Conservation (phyloP, 2,888 invertebrate genomes). For the Lottia scabra region DNA sequence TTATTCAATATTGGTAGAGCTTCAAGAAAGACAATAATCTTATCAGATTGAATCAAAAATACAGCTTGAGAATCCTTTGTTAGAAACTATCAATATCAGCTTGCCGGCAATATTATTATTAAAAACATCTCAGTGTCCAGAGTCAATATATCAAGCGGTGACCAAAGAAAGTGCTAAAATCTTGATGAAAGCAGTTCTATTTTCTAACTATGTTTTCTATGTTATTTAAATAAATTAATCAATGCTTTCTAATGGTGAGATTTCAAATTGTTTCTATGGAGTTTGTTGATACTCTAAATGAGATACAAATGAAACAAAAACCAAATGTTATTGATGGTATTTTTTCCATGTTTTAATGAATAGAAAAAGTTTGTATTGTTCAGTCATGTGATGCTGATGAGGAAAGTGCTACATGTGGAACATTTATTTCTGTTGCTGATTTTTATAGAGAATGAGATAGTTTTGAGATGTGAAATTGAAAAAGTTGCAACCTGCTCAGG, state of each 20-base stretch:
- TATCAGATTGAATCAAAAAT: too few relatives aligned
- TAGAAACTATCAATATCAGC: too few relatives aligned
- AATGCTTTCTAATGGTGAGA: not conserved
- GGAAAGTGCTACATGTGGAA: too few relatives aligned
- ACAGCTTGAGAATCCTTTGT: too few relatives aligned
- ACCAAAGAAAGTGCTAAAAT: not conserved
- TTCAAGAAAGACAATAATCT: too few relatives aligned
- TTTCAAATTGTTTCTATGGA: not conserved
- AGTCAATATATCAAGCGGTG: not conserved
- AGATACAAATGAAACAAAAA: not conserved
- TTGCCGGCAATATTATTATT: not conserved
- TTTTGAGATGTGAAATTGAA: too few relatives aligned
- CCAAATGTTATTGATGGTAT: not conserved
- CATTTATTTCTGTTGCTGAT: too few relatives aligned
- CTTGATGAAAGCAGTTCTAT: not conserved
- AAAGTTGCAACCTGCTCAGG: too few relatives aligned
- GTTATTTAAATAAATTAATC: conserved; percentile 1
- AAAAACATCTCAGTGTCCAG: not conserved
- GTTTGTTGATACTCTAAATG: not conserved
- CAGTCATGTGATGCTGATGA: too few relatives aligned
- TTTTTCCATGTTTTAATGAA: not conserved
- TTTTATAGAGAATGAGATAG: too few relatives aligned
- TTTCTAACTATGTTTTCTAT: not conserved
- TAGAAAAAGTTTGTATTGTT: too few relatives aligned
- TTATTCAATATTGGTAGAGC: too few relatives aligned